Evolutionary conservation across 2,888 invertebrate species (phyloP).

Genomic region (Thymelicus lineola): DNA sequence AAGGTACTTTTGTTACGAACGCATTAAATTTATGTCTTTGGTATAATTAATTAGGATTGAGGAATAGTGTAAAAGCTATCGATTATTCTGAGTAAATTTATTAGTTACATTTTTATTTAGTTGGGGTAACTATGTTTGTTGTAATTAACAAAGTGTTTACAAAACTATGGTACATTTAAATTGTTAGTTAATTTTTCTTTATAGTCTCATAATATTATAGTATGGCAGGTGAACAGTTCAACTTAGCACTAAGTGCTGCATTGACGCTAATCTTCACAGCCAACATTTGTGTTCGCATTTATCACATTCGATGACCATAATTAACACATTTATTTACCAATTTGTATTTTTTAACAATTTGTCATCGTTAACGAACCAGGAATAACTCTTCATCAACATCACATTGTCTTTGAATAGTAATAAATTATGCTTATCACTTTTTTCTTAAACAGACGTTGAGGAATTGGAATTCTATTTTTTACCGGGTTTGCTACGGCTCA

Average conservation of each 20-base stretch:
- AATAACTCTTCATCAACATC: slow-evolving; percentile 50
- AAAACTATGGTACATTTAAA: slow-evolving; percentile 3
- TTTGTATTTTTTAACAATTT: slow-evolving; percentile 75
- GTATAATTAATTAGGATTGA: slow-evolving; percentile 31
- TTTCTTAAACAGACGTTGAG: slow-evolving; percentile 44
- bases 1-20: slow-evolving; percentile 20
- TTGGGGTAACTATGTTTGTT: background rate
- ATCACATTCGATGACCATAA: slow-evolving; percentile 70
- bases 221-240: slow-evolving; percentile 59
- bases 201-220: slow-evolving; percentile 5
- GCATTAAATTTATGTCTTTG: slow-evolving; percentile 33
- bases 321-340: slow-evolving; percentile 69
- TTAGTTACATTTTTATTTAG: slow-evolving; percentile 12
- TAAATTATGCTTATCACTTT: slow-evolving; percentile 52
- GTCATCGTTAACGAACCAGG: slow-evolving; percentile 65
- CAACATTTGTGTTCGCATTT: slow-evolving; percentile 61
- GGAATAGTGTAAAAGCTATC: slow-evolving; percentile 6
- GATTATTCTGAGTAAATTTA: slow-evolving; percentile 19
- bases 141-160: slow-evolving; percentile 19
- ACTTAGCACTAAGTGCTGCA: slow-evolving; percentile 45
- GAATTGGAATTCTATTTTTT: slow-evolving; percentile 48
- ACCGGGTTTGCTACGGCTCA: slow-evolving; percentile 45
- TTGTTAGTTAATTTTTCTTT: slow-evolving; percentile 14
- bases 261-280: slow-evolving; percentile 61
- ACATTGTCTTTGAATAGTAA: slow-evolving; percentile 51